A percentile compares a stretch with the other conserved stretches of the same genome.
Evolutionary conservation across 2,797 vertebrate species (phyloP).

Genomic region (Enteromius viviparus): DNA sequence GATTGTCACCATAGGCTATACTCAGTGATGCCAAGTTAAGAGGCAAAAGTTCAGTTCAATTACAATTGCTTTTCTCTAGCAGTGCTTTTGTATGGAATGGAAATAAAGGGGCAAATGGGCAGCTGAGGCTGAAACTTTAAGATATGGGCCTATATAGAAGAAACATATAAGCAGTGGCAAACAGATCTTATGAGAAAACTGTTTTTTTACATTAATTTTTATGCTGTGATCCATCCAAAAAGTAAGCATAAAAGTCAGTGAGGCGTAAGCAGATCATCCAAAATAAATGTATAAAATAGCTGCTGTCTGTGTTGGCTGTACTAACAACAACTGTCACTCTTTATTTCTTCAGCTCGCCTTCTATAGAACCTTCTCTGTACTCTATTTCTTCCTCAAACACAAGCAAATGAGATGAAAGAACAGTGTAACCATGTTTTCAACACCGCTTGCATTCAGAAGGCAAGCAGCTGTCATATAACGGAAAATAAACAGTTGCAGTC

Average conservation of each 20-base stretch:
- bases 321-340: background rate
- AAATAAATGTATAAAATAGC: background rate
- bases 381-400: background rate
- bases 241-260: background rate
- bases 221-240: background rate
- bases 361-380: background rate
- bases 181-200: background rate
- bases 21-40: background rate
- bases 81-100: background rate
- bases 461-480: background rate
- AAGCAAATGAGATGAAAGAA: background rate
- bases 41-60: background rate
- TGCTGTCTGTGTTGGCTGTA: background rate
- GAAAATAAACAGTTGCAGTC: background rate
- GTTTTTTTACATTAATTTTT: background rate
- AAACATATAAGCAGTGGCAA: background rate
- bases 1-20: background rate
- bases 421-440: background rate
- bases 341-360: conserved; percentile 3
- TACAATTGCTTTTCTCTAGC: background rate
- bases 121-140: background rate
- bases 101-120: background rate
- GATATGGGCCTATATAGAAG: background rate
- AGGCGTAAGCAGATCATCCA: background rate
- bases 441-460: background rate